Base-by-base conservation (phyloP, 2,113 vertebrate species). In the Atlantisia rogersi region DNA sequence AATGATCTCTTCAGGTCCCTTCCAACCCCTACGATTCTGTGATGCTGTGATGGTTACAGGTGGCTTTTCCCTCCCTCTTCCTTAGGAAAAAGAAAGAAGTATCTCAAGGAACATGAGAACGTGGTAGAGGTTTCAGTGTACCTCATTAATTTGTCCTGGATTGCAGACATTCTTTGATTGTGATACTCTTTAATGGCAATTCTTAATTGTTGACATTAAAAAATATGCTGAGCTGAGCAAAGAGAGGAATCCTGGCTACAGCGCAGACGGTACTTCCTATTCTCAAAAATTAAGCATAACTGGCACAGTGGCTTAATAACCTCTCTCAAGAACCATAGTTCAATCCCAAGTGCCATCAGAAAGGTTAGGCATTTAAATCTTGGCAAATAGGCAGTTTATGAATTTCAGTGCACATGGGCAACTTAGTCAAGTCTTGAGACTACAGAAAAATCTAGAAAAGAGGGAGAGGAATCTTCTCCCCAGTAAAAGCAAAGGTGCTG, bases 121-220 rank as follows among this genome's bases (percentile, higher is more conserved):
- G 0, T 71, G 48, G 50, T 9, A 12, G 85, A 92, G 74, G 71
- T 87, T 97, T 89, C 29, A 89, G 44, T 20, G 81, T 65, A 80
- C 50, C 91, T 98, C 91, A 95, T 96, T 97, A 96, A 91, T 82
- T 94, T 93, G 14, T 65, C 78, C 94, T 80, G 74, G 96, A 62
- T 75, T 86, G 80, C 92, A 96, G 82, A 86, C 74, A 88, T 91
- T 46, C 92, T 94, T 37, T 94, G 94, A 96, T 95, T 95, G 91
- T 74, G 96, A 91, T 94, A 75, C 53, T 82, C 60, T 94, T 95
- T 97, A 94, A 79, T 88, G 82, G 89, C 88, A 96, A 97, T 73
- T 74, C 97, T 79, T 97, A 97, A 96, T 96, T 97, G 89, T 96
- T 97, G 94, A 95, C 95, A 96, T 97, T 97, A 96, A 97, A 95